Evolutionary conservation across 2,113 vertebrate genomes (phyloP).

Genomic region (Python bivittatus): DNA sequence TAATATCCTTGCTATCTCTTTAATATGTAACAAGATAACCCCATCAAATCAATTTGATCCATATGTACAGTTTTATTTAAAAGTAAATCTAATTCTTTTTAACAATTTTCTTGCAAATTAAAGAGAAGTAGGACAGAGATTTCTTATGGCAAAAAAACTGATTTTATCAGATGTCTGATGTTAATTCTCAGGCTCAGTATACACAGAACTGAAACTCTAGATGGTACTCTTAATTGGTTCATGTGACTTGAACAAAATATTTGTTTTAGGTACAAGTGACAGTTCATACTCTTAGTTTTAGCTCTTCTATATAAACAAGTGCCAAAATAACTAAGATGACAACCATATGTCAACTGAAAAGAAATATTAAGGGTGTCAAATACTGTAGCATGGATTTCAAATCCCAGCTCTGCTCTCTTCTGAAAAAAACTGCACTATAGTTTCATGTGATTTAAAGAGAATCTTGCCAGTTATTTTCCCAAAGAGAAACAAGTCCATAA

Average conservation of each 20-base stretch:
- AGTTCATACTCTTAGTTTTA: constrained; percentile 50
- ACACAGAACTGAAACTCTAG: not conserved
- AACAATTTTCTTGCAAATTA: not conserved
- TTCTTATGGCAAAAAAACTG: not conserved
- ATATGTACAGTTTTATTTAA: not conserved
- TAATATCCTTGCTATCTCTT: constrained; percentile 21
- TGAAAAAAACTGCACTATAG: not conserved
- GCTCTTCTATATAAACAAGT: constrained; percentile 42
- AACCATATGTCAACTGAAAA: constrained; percentile 29
- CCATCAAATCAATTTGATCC: not conserved
- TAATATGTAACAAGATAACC: constrained; percentile 29
- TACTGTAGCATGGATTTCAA: not conserved
- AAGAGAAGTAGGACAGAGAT: not conserved
- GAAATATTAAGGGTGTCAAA: not conserved
- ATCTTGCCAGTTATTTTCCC: not conserved
- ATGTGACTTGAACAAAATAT: constrained; percentile 47
- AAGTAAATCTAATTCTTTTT: not conserved
- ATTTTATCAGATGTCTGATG: not conserved
- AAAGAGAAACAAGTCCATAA: not conserved
- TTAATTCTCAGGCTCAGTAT: not conserved
- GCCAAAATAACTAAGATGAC: constrained; percentile 52
- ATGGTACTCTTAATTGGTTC: constrained; percentile 38
- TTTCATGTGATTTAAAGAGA: not conserved
- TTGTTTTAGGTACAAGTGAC: constrained; percentile 42
- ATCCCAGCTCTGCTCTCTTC: not conserved